These are phyloP conservation scores for Opisthocomus hoazin DNA, from an alignment of 2,113 vertebrate genomes.

Conservation along the genomic window DNA sequence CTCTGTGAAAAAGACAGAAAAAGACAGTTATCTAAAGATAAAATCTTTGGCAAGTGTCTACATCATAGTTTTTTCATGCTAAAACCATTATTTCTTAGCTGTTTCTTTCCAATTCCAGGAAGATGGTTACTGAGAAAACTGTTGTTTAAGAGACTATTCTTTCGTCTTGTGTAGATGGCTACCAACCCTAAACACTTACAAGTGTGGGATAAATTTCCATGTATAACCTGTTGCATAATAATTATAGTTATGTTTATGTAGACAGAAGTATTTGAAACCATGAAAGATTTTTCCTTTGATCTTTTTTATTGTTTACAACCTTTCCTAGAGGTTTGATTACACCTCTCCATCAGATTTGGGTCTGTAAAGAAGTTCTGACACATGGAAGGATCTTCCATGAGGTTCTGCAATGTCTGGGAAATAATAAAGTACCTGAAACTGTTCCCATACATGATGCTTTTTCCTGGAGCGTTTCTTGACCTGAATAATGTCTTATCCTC, in stretches of 20 bases:
- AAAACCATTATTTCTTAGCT: background rate
- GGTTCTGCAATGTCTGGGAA: background rate
- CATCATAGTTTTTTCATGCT: background rate
- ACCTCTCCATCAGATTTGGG: background rate
- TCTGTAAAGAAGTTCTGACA: background rate
- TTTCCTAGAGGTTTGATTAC: background rate
- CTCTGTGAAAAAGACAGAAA: background rate
- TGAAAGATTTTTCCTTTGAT: background rate
- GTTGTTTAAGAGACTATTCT: background rate
- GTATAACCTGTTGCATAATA: background rate
- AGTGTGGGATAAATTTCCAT: background rate
- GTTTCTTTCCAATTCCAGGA: background rate
- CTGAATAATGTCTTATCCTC: background rate
- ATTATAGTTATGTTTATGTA: background rate
- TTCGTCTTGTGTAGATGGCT: background rate
- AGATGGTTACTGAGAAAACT: background rate
- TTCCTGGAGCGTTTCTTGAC: background rate
- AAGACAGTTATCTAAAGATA: background rate
- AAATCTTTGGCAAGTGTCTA: background rate
- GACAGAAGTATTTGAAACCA: background rate
- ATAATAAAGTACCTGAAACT: background rate
- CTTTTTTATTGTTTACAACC: background rate
- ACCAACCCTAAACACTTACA: background rate
- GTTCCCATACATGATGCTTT: background rate
- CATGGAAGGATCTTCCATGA: background rate